These are phyloP conservation scores for Helostoma temminkii DNA, from an alignment of 2,797 vertebrate genomes.

Conservation along the genomic window DNA sequence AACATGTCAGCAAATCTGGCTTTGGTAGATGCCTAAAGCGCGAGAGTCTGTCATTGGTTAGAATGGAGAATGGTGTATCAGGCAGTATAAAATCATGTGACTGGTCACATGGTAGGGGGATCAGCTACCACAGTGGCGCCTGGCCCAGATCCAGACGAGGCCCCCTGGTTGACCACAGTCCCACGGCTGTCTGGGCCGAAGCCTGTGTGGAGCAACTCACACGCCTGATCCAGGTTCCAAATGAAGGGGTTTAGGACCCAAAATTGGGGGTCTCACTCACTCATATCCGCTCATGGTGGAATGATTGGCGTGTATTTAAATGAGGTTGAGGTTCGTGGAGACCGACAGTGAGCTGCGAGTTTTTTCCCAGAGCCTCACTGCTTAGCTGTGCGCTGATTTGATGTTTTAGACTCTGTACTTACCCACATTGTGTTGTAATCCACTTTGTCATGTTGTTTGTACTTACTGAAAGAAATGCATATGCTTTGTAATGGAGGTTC, in stretches of 20 bases:
- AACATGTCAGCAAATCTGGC: constrained; percentile 29
- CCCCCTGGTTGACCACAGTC: constrained; percentile 81
- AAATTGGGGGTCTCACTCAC: constrained; percentile 79
- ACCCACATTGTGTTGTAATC: constrained; percentile 10
- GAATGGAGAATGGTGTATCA: neutral
- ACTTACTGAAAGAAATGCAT: constrained; percentile 2
- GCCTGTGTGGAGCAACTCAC: constrained; percentile 64
- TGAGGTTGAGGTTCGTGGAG: constrained; percentile 67
- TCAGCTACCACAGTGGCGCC: constrained; percentile 76
- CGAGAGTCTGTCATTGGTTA: constrained; percentile 32
- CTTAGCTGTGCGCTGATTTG: constrained; percentile 37
- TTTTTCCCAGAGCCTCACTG: constrained; percentile 53
- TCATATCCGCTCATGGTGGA: constrained; percentile 64
- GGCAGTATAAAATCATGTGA: constrained; percentile 60
- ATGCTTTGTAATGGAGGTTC: constrained; percentile 24
- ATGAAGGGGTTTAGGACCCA: constrained; percentile 78
- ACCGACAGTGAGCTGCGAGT: constrained; percentile 40
- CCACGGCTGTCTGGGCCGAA: constrained; percentile 79
- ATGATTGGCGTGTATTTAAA: constrained; percentile 70
- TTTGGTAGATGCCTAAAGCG: neutral
- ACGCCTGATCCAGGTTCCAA: constrained; percentile 74
- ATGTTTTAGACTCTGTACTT: constrained; percentile 25
- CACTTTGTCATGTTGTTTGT: neutral
- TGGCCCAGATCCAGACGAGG: constrained; percentile 75
- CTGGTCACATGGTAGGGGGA: constrained; percentile 64